Conservation (phyloP, 1,140 invertebrate species). For the Gerris buenoi region DNA sequence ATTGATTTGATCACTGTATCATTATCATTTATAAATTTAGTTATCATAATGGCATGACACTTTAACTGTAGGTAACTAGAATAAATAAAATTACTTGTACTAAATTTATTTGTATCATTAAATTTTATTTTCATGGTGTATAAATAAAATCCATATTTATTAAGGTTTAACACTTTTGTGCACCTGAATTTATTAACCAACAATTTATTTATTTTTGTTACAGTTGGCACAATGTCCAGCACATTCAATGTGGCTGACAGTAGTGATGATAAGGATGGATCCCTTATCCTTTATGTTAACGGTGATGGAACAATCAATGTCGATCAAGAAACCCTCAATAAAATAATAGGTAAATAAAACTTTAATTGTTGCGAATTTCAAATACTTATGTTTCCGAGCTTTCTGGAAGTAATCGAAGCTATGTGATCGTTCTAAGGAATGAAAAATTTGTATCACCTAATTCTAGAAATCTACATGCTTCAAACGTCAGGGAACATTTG, state of each 20-base stretch:
- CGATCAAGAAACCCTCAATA: conserved; percentile 29
- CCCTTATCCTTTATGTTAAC: conserved; percentile 31
- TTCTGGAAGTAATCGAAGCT: too few relatives aligned
- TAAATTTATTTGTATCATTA: not conserved
- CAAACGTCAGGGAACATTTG: too few relatives aligned
- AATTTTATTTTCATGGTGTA: not conserved
- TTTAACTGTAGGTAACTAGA: not conserved
- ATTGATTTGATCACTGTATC: too few relatives aligned
- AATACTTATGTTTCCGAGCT: not conserved
- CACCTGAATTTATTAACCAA: not conserved
- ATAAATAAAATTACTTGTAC: not conserved
- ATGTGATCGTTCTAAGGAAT: too few relatives aligned
- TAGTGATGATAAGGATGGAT: conserved; percentile 23
- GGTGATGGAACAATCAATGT: conserved; percentile 30
- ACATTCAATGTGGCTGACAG: conserved; percentile 19
- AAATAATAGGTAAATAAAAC: conserved; percentile 27
- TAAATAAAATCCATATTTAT: not conserved
- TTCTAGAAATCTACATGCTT: not conserved
- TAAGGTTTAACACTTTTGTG: not conserved
- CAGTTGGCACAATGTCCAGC: conserved; percentile 17
- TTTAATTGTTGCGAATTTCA: not conserved
- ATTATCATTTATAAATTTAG: too few relatives aligned
- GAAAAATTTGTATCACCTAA: not conserved
- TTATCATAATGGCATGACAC: not conserved
- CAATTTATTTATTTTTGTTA: not conserved